Evolutionary conservation across 2,113 vertebrate species (phyloP), one percentile per base, ranked within the genome.

Genomic region (Salvator merianae): DNA sequence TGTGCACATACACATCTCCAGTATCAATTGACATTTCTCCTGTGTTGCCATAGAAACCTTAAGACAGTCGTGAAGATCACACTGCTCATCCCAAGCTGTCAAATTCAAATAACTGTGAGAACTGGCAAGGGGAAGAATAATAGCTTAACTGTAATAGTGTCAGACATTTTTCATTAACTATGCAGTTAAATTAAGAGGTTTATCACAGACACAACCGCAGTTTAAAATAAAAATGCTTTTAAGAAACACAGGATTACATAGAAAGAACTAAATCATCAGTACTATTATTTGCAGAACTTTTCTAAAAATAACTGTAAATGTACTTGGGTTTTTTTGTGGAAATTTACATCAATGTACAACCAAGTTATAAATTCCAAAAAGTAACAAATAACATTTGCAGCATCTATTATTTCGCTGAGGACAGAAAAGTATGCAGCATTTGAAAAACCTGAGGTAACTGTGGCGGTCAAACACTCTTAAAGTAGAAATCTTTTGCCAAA

Each of bases 1-100:
- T 50, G n/a, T n/a, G 53, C 26, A 78, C 55, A 82, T 65, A 28
- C 72, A 84, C 47, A 40, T 63, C 53, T 63, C 38, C 22, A 32
- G n/a, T 18, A 26, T 72, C 80, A 78, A 65, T 63, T 78, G 32
- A 66, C 69, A 66, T 40, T 70, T 78, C 53, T 65, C 40, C 80
- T 72, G 24, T 63, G 66, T 65, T 86, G 32, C 74, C 68, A 82
- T 77, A 77, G 79, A 86, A 86, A 86, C 79, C 30, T 75, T 86
- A 36, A 86, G 55, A 77, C 80, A 82, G 55, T 30, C 18, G 79
- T 70, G 30, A 62, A 77, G 73, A 63, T 77, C 68, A 63, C 40
- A 59, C 12, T 77, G 30, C 47, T 62, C 78, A 81, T 69, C 50
- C 77, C 38, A 82, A 77, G 34, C 66, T 70, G 68, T 53, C 80